Conservation (phyloP, 2,888 invertebrate genomes). For the Sepiola atlantica region DNA sequence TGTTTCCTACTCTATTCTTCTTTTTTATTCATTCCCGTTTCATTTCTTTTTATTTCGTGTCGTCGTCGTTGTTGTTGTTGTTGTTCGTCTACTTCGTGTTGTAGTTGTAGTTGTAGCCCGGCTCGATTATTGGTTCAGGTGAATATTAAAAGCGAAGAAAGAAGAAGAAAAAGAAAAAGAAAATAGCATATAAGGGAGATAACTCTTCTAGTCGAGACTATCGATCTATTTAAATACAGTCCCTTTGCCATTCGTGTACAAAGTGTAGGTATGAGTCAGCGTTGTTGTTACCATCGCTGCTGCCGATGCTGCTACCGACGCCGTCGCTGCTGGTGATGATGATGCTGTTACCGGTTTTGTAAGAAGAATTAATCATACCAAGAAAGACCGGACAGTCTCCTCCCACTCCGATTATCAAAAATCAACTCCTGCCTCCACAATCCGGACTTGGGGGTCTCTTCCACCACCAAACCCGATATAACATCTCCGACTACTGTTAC, state of each 20-base stretch:
- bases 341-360: constrained; percentile 32
- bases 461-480: not conserved
- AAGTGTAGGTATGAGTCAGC: not conserved
- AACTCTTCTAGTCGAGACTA: not conserved
- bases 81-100: no score
- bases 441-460: not conserved
- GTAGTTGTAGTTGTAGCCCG: no score
- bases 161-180: not conserved
- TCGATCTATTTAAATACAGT: constrained; percentile 32
- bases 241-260: not conserved
- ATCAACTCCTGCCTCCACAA: not conserved
- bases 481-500: constrained; percentile 14
- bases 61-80: no score
- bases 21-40: no score
- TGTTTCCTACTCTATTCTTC: no score
- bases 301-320: constrained; percentile 14
- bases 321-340: not conserved
- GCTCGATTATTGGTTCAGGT: no score
- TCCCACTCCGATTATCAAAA: not conserved
- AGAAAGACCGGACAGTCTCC: constrained; percentile 32
- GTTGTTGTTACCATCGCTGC: no score
- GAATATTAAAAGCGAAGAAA: not conserved
- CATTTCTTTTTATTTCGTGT: no score
- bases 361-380: constrained; percentile 8
- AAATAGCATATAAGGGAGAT: not conserved